phyloP scores from a whole-genome alignment of 2,113 vertebrate genomes.

The Trichechus manatus region DNA sequence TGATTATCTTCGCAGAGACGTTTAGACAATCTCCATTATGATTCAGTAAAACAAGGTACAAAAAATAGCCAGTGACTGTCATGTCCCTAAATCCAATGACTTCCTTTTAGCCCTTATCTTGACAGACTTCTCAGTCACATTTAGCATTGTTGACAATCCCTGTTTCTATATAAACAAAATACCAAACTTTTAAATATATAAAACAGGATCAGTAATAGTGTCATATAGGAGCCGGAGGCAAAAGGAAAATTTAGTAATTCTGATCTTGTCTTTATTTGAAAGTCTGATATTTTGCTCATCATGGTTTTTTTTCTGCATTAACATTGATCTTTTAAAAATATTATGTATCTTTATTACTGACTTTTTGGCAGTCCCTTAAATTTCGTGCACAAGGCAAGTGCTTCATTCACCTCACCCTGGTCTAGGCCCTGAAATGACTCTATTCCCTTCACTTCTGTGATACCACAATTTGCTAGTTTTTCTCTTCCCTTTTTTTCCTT shows the following conservation, averaged over 20 bases:
- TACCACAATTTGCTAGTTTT: background rate
- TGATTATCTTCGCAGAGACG: background rate
- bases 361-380: background rate
- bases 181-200: background rate
- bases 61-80: background rate
- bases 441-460: background rate
- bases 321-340: background rate
- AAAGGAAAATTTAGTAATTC: constrained; percentile 36
- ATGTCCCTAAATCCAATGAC: background rate
- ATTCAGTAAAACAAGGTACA: constrained; percentile 46
- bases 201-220: background rate
- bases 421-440: background rate
- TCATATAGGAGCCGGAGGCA: background rate
- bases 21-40: background rate
- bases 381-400: background rate
- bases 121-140: background rate
- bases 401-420: background rate
- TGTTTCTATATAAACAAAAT: constrained; percentile 36
- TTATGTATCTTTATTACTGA: background rate
- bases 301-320: background rate
- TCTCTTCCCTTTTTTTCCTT: background rate
- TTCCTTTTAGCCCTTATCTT: background rate
- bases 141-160: background rate
- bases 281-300: background rate
- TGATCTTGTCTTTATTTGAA: constrained; percentile 27